Percentiles rank a stretch among this genome's conserved stretches.
Evolutionary conservation across 2,797 vertebrate genomes (phyloP).

Genomic region (Mycteria americana): DNA sequence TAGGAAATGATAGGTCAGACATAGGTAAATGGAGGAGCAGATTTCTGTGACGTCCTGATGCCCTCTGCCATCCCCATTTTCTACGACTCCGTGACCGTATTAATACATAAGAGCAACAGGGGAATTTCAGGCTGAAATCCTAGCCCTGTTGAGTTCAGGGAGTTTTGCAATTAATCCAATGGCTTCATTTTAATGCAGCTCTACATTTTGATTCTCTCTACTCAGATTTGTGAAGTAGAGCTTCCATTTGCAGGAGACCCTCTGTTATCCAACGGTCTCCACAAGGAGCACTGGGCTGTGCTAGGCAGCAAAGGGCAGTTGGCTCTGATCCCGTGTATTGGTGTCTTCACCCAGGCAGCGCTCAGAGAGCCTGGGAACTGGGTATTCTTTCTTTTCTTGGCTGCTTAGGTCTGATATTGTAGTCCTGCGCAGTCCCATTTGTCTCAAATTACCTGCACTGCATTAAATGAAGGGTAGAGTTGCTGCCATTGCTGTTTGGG

Average conservation of each 20-base stretch:
- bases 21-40: background rate
- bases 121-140: background rate
- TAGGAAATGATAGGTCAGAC: background rate
- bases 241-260: background rate
- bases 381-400: background rate
- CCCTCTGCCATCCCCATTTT: background rate
- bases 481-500: background rate
- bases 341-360: background rate
- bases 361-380: background rate
- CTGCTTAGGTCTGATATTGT: background rate
- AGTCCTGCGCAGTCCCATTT: background rate
- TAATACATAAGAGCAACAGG: background rate
- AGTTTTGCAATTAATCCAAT: background rate
- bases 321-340: accelerated
- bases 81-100: background rate
- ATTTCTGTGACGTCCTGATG: background rate
- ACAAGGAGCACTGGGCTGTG: background rate
- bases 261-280: accelerated
- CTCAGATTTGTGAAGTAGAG: background rate
- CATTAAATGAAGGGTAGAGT: background rate
- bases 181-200: background rate
- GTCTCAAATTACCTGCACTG: background rate
- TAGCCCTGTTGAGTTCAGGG: background rate
- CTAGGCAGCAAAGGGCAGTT: background rate
- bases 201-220: background rate